Conservation (phyloP, 92 coral and sea anemone genomes). For the Epizoanthus stellaris region DNA sequence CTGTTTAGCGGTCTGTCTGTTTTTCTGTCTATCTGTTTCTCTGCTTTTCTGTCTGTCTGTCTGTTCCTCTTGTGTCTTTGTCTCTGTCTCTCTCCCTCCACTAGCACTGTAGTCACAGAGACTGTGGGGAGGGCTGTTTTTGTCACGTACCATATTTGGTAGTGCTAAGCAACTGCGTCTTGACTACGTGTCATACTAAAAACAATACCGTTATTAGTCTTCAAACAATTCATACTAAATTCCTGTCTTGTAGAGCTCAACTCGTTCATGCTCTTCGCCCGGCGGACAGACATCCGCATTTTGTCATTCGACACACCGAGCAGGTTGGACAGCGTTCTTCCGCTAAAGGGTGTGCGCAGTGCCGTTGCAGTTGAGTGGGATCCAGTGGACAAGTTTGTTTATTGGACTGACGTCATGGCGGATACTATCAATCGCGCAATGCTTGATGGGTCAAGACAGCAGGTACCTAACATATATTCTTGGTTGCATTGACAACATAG, state of each 20-base stretch:
- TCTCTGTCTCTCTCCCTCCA: too few relatives aligned
- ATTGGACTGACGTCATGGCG: conserved; percentile 61
- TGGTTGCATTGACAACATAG: too few relatives aligned
- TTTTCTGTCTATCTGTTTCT: too few relatives aligned
- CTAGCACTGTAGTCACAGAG: too few relatives aligned
- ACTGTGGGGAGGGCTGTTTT: too few relatives aligned
- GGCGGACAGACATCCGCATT: conserved; percentile 53
- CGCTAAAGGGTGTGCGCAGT: conserved; percentile 46
- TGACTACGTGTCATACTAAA: too few relatives aligned
- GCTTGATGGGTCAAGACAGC: conserved; percentile 54
- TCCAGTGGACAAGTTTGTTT: conserved; percentile 57
- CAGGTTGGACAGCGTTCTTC: conserved; percentile 53
- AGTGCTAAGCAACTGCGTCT: too few relatives aligned
- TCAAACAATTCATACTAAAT: background rate
- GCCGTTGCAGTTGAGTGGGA: conserved; percentile 63
- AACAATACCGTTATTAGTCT: background rate
- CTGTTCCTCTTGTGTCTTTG: too few relatives aligned
- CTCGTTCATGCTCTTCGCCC: conserved; percentile 51
- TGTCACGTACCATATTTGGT: too few relatives aligned
- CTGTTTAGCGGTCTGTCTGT: too few relatives aligned
- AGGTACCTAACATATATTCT: conserved; percentile 5
- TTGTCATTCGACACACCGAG: conserved; percentile 54
- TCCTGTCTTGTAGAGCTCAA: conserved; percentile 42
- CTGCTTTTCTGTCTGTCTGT: too few relatives aligned
- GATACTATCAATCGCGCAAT: conserved; percentile 60